Conservation (phyloP, 1,140 invertebrate species). For the Geopemphigus sp. region DNA sequence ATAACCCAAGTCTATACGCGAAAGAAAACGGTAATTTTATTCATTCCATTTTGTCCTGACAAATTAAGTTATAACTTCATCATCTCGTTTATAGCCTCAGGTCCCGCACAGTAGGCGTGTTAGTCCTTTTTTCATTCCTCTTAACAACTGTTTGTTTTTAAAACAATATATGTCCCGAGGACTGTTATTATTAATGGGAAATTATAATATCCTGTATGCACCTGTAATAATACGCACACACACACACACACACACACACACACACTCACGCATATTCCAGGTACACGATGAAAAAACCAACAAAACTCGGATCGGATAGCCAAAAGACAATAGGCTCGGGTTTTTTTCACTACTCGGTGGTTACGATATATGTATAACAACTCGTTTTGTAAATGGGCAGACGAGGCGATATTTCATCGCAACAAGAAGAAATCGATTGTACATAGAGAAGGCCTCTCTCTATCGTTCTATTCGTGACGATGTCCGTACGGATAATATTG, state of each 20-base stretch:
- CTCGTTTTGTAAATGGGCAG: slow-evolving; percentile 2
- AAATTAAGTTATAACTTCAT: slow-evolving; percentile 41
- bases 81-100: slow-evolving; percentile 15
- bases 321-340: slow-evolving; percentile 24
- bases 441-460: not conserved
- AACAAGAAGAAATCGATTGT: not conserved
- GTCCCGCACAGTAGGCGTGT: slow-evolving; percentile 24
- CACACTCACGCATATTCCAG: no score
- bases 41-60: not conserved
- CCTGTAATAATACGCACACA: slow-evolving; percentile 8
- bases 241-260: not conserved
- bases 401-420: slow-evolving; percentile 10
- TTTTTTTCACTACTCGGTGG: not conserved
- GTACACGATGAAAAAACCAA: slow-evolving; percentile 13
- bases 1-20: not conserved
- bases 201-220: slow-evolving; percentile 35
- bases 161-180: slow-evolving; percentile 43
- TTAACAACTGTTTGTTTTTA: slow-evolving; percentile 44
- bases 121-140: slow-evolving; percentile 28
- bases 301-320: slow-evolving; percentile 22
- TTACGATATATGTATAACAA: slow-evolving; percentile 2
- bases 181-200: slow-evolving; percentile 31
- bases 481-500: not conserved
- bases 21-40: slow-evolving; percentile 38
- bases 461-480: slow-evolving; percentile 22